These are phyloP conservation scores for Phyllopteryx taeniolatus DNA, from an alignment of 2,113 vertebrate genomes.

Conservation along the genomic window DNA sequence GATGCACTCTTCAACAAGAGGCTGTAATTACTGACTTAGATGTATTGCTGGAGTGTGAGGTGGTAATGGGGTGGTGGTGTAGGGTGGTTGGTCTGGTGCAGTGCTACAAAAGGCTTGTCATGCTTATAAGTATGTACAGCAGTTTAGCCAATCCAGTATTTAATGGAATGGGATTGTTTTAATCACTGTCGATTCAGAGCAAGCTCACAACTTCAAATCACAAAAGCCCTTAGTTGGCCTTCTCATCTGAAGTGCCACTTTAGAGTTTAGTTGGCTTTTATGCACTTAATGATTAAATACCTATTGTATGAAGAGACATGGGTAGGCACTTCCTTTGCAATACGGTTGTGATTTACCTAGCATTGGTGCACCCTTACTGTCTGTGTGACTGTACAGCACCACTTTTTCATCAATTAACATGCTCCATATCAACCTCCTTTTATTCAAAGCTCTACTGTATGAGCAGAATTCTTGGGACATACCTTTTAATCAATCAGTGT, in stretches of 20 bases:
- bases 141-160: conserved; percentile 66
- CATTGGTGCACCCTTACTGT: background rate
- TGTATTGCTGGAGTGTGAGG: conserved; percentile 47
- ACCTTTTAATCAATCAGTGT: background rate
- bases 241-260: conserved; percentile 69
- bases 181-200: conserved; percentile 69
- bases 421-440: background rate
- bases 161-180: conserved; percentile 79
- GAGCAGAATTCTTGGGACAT: background rate
- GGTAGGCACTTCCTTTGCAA: conserved; percentile 11
- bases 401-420: background rate
- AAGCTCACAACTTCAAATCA: conserved; percentile 76
- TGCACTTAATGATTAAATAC: conserved; percentile 64
- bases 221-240: conserved; percentile 66
- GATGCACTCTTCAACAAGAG: conserved; percentile 58
- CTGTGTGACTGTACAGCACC: background rate
- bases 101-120: conserved; percentile 52
- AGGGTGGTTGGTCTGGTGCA: conserved; percentile 35
- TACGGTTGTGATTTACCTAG: conserved; percentile 11
- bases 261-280: conserved; percentile 65
- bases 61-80: conserved; percentile 9
- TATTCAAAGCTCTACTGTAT: background rate
- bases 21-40: conserved; percentile 66
- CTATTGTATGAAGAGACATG: conserved; percentile 37
- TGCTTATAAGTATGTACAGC: conserved; percentile 43